Evolutionary conservation across 2,797 vertebrate species (phyloP), one percentile per base, ranked within the genome.

Genomic region (Sebastes miniatus): DNA sequence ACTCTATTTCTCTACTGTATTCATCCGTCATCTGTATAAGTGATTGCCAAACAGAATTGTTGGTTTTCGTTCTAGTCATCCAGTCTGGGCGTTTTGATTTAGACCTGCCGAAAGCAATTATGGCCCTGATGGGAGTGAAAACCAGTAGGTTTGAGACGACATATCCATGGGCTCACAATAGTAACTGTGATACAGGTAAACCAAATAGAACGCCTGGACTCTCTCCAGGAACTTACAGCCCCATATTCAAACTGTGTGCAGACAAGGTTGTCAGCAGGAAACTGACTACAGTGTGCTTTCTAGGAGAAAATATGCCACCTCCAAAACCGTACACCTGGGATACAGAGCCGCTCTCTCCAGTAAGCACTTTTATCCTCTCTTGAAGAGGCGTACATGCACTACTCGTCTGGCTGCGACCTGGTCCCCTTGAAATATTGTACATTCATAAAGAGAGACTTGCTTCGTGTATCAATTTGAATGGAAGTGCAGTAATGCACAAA

Each of bases 61-160:
- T 61, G 20, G 34, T 72, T 83, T 83, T 82, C 13, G 31, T 65
- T 79, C 4, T 47, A 64, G 50, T 70, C 39, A 65, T 79, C 25
- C 69, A 54, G 31, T 29, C 13, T 71, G 62, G 34, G 78, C 47
- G 39, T 57, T 79, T 56, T 67, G 72, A 85, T 72, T 57, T 52
- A 84, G 59, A 72, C 57, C 47, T 47, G 63, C 68, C 81, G 71
- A 81, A 88, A 64, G 79, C 68, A 69, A 80, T 88, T 81, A 66
- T 50, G 3, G 39, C 14, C 71, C 47, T 72, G 72, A 62, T 52
- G 54, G 11, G 73, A 69, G 47, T 64, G 20, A 77, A 62, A 82
- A 59, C 56, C 56, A 77, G 73, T 39, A 73, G 6, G 29, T 43
- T 22, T 29, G 20, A 66, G 27, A 86, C 24, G 29, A 68, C 83